These are phyloP conservation scores for Cheilosia urbana DNA, from an alignment of 2,888 invertebrate species.

Conservation along the genomic window DNA sequence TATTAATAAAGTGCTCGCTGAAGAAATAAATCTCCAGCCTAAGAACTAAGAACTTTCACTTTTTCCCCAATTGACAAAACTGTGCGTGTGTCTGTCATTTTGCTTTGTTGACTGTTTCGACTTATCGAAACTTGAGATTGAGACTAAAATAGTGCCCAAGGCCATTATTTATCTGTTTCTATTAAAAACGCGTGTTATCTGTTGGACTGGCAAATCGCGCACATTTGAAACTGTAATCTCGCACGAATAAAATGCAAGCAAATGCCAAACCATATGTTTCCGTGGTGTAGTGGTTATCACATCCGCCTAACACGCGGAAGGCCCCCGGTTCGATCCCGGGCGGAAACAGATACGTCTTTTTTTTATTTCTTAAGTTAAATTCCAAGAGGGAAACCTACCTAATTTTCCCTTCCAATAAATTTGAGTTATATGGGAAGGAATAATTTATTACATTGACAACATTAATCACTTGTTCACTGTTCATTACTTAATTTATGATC, in stretches of 20 bases:
- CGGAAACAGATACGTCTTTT: slow-evolving; percentile 76
- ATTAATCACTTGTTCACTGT: slow-evolving; percentile 26
- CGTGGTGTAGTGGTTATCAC: slow-evolving; percentile 80
- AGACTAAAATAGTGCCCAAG: slow-evolving; percentile 1
- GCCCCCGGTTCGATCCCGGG: slow-evolving; percentile 80
- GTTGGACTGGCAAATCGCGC: background rate
- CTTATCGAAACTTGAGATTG: background rate
- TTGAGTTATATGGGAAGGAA: slow-evolving; percentile 1
- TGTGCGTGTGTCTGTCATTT: background rate
- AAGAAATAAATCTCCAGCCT: too few species aligned
- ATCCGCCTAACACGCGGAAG: slow-evolving; percentile 80
- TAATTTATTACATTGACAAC: slow-evolving; percentile 36
- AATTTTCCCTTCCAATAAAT: slow-evolving; percentile 15
- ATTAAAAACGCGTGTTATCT: background rate
- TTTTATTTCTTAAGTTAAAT: background rate
- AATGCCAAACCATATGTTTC: slow-evolving; percentile 62
- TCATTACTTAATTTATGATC: slow-evolving; percentile 52
- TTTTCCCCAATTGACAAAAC: too few species aligned
- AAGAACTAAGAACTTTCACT: too few species aligned
- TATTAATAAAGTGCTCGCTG: too few species aligned
- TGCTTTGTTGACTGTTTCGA: background rate
- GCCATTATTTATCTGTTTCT: slow-evolving; percentile 1
- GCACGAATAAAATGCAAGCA: background rate
- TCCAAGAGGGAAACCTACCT: background rate
- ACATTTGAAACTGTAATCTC: background rate